phyloP scores from a whole-genome alignment of 2,888 invertebrate genomes.

The Lasioglossum vierecki region DNA sequence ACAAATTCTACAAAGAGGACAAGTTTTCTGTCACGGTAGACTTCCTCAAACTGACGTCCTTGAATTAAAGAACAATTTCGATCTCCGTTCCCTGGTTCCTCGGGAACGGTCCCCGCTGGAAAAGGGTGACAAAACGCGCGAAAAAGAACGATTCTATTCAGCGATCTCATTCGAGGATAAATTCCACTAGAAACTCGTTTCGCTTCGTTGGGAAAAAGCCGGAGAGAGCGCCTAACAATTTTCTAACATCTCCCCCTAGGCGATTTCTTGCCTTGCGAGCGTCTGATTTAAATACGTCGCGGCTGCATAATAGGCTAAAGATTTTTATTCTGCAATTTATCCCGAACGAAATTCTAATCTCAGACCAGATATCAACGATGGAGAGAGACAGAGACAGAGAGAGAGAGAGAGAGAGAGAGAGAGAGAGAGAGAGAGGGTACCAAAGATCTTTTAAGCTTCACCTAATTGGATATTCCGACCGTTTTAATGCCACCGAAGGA shows the following conservation, averaged over 20 bases:
- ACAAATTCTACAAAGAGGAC: slow-evolving; percentile 9
- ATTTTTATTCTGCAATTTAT: slow-evolving; percentile 49
- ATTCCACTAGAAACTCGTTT: background rate
- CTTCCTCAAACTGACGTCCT: slow-evolving; percentile 18
- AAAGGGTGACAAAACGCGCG: slow-evolving; percentile 4
- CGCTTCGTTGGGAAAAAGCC: background rate
- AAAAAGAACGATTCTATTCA: background rate
- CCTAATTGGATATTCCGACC: slow-evolving; percentile 57
- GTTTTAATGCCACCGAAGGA: slow-evolving; percentile 47
- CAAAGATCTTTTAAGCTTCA: slow-evolving; percentile 38
- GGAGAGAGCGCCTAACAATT: background rate
- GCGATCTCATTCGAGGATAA: background rate
- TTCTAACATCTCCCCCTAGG: background rate
- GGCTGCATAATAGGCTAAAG: background rate
- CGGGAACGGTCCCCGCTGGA: background rate
- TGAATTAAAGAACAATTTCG: slow-evolving; percentile 21
- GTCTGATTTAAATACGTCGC: background rate
- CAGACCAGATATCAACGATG: slow-evolving; percentile 14
- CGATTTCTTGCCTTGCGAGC: background rate
- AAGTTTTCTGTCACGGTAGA: slow-evolving; percentile 2
- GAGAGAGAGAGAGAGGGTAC: background rate
- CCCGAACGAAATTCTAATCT: slow-evolving; percentile 35
- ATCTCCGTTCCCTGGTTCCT: background rate
- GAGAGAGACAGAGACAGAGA: background rate
- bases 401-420: background rate